Evolutionary conservation across 2,888 invertebrate genomes (phyloP).

Genomic region (Drosophila greeni): DNA sequence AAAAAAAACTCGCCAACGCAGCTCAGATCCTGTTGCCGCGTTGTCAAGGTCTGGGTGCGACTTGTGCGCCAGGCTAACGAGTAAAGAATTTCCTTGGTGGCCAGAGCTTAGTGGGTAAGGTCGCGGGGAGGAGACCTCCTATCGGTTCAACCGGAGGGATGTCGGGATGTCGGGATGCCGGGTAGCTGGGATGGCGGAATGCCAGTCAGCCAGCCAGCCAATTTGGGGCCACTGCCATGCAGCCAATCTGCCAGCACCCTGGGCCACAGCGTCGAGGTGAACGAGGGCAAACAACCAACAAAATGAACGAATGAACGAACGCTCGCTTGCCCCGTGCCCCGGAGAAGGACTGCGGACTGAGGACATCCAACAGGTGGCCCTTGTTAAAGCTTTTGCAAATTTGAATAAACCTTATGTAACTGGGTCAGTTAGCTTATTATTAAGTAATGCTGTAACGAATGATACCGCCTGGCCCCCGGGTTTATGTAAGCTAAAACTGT

Average conservation of each 20-base stretch:
- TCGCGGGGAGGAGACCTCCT: not conserved
- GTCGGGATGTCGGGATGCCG: conserved; percentile 6
- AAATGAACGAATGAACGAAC: conserved; percentile 17
- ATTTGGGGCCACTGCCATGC: conserved; percentile 28
- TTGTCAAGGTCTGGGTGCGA: conserved; percentile 39
- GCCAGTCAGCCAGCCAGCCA: conserved; percentile 18
- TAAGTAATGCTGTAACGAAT: conserved; percentile 14
- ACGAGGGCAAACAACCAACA: conserved; percentile 29
- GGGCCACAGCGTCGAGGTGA: conserved; percentile 23
- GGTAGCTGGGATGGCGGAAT: conserved; percentile 13
- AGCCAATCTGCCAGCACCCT: conserved; percentile 17
- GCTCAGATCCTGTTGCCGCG: conserved; percentile 35
- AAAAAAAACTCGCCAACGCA: conserved; percentile 18
- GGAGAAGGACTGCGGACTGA: too few relatives aligned
- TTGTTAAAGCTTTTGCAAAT: conserved; percentile 20
- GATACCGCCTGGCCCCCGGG: not conserved
- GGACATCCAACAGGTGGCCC: conserved; percentile 26
- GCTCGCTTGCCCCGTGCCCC: not conserved
- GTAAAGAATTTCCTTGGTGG: conserved; percentile 34
- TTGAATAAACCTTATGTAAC: conserved; percentile 24
- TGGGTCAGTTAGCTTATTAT: conserved; percentile 25
- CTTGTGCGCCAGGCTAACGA: conserved; percentile 34
- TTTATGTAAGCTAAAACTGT: conserved; percentile 15
- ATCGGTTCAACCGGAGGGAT: conserved; percentile 1
- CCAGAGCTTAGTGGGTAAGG: conserved; percentile 11